Evolutionary conservation across 2,888 invertebrate species (phyloP).

Genomic region (Tethea ocularis): DNA sequence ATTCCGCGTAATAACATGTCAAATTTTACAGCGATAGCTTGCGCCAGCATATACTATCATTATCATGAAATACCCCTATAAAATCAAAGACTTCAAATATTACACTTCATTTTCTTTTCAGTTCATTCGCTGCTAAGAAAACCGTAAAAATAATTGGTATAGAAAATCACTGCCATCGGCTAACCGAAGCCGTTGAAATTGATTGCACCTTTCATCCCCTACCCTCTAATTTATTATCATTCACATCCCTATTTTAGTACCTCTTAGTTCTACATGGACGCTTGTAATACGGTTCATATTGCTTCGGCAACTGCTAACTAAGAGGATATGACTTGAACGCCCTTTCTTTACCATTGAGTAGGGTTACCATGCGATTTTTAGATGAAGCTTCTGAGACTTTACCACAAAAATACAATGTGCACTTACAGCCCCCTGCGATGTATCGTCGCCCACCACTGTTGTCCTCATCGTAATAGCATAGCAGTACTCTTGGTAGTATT

Average conservation of each 20-base stretch:
- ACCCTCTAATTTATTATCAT: slow-evolving; percentile 2
- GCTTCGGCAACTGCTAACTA: background rate
- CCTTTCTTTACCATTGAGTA: slow-evolving; percentile 1
- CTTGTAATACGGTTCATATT: slow-evolving; percentile 2
- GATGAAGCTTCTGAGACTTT: too few relatives aligned
- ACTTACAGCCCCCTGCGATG: too few relatives aligned
- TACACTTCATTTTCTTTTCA: background rate
- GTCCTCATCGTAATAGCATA: too few relatives aligned
- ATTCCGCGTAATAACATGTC: too few relatives aligned
- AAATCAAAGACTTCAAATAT: background rate
- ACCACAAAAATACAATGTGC: too few relatives aligned
- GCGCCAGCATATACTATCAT: too few relatives aligned
- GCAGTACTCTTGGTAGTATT: too few relatives aligned
- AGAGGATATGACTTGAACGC: background rate
- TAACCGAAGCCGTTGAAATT: background rate
- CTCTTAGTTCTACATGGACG: background rate
- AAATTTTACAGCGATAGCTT: too few relatives aligned
- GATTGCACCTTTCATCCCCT: background rate
- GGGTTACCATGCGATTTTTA: background rate
- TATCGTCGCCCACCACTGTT: too few relatives aligned
- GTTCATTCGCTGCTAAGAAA: background rate
- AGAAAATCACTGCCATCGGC: background rate
- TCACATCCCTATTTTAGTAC: background rate
- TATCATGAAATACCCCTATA: background rate
- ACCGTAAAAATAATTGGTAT: slow-evolving; percentile 3